These are phyloP conservation scores for Brachyhypopomus occidentalis DNA, from an alignment of 2,113 vertebrate species.

Conservation along the genomic window DNA sequence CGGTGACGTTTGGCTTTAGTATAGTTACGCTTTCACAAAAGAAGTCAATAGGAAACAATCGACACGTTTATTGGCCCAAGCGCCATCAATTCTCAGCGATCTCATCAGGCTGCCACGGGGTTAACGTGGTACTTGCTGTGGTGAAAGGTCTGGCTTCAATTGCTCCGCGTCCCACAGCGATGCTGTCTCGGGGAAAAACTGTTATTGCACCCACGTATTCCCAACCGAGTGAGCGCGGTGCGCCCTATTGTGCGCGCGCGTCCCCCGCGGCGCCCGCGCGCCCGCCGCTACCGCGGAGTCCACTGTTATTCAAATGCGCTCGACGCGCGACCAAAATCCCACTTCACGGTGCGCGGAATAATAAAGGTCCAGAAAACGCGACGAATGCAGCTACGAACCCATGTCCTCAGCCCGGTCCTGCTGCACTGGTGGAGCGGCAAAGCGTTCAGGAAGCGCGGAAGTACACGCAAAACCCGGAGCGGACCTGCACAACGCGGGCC, in stretches of 20 bases:
- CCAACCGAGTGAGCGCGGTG: slow-evolving; percentile 43
- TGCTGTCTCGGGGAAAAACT: slow-evolving; percentile 4
- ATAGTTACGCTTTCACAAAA: neutral
- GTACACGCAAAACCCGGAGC: slow-evolving; percentile 58
- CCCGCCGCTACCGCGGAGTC: slow-evolving; percentile 2
- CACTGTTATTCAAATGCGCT: slow-evolving; percentile 28
- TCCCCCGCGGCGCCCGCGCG: slow-evolving; percentile 50
- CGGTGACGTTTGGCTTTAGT: neutral
- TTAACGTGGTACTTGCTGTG: neutral
- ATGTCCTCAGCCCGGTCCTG: slow-evolving; percentile 27
- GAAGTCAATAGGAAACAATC: neutral
- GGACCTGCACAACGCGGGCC: slow-evolving; percentile 27
- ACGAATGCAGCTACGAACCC: slow-evolving; percentile 34
- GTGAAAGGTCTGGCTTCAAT: neutral
- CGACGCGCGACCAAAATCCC: slow-evolving; percentile 1
- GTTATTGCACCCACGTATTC: slow-evolving; percentile 46
- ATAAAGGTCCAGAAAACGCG: slow-evolving; percentile 26
- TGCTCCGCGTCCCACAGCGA: slow-evolving; percentile 23
- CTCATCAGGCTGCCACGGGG: neutral
- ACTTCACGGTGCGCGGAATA: slow-evolving; percentile 19
- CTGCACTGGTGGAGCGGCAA: slow-evolving; percentile 34
- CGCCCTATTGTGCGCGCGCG: slow-evolving; percentile 65
- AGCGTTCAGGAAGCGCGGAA: slow-evolving; percentile 14
- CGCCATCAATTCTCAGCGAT: neutral
- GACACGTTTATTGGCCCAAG: neutral